phyloP scores from a whole-genome alignment of 2,113 vertebrate genomes.

The Tapirus terrestris region DNA sequence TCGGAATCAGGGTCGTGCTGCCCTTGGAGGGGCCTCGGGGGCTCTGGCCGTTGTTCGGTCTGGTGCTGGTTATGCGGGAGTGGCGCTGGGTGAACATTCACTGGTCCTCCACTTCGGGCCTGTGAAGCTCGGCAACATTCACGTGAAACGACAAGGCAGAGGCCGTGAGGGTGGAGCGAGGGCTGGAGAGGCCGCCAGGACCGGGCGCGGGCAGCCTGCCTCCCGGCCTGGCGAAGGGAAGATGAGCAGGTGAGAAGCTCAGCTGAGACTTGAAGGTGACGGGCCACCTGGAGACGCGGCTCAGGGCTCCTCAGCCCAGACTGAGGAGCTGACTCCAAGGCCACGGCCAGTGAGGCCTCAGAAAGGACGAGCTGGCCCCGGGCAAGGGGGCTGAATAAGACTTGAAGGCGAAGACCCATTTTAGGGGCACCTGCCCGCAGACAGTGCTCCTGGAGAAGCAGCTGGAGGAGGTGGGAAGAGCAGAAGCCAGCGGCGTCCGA shows the following conservation, averaged over 20 bases:
- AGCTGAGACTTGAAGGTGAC: not conserved
- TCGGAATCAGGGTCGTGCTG: not conserved
- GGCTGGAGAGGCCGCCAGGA: not conserved
- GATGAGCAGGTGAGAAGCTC: no score
- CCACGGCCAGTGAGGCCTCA: not conserved
- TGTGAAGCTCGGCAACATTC: not conserved
- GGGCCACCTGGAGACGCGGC: not conserved
- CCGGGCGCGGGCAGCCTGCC: not conserved
- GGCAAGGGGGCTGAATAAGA: not conserved
- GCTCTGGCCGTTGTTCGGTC: not conserved
- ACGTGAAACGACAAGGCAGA: not conserved
- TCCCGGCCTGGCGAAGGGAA: not conserved
- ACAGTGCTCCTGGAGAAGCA: not conserved
- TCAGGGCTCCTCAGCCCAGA: not conserved
- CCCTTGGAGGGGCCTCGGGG: not conserved
- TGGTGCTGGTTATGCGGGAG: not conserved
- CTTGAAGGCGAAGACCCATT: no score
- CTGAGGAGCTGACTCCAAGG: not conserved
- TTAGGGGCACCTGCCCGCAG: not conserved
- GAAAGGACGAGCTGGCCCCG: not conserved
- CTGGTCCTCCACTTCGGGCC: accelerated
- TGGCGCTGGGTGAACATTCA: not conserved
- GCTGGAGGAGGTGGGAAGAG: not conserved
- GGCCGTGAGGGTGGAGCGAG: not conserved
- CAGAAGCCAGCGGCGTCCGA: not conserved